These are phyloP conservation scores for Lepidostoma basale DNA, from an alignment of 1,140 invertebrate genomes.

Conservation along the genomic window DNA sequence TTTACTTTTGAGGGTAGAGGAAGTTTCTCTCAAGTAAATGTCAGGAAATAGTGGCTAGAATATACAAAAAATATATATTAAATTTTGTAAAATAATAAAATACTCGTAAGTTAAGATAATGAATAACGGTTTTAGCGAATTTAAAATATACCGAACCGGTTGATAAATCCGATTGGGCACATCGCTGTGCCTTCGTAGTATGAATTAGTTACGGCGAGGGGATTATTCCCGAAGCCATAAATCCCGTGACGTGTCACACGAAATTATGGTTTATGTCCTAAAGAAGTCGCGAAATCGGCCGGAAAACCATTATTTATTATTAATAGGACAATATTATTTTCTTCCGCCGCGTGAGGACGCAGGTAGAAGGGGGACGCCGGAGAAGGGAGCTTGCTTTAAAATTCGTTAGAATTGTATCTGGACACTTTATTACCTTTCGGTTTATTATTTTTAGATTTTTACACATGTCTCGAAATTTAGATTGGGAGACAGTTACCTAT, in stretches of 20 bases:
- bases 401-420: too few species aligned
- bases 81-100: too few species aligned
- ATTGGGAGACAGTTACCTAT: too few species aligned
- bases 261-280: constrained; percentile 46
- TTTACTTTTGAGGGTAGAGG: too few species aligned
- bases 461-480: too few species aligned
- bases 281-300: constrained; percentile 45
- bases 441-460: constrained; percentile 4
- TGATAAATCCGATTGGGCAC: too few species aligned
- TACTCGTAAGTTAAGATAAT: too few species aligned
- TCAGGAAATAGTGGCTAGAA: too few species aligned
- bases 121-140: too few species aligned
- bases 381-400: not conserved
- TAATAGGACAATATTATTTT: constrained; percentile 43
- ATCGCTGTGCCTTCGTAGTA: not conserved
- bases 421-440: not conserved
- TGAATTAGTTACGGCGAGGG: constrained; percentile 26
- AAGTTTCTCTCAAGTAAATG: too few species aligned
- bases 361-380: not conserved
- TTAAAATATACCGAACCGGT: too few species aligned
- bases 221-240: constrained; percentile 28
- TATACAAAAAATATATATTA: too few species aligned
- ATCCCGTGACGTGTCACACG: constrained; percentile 38
- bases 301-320: constrained; percentile 45
- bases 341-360: constrained; percentile 6